These are phyloP conservation scores for Ursus arctos DNA, from an alignment of 2,113 vertebrate genomes.

Conservation along the genomic window DNA sequence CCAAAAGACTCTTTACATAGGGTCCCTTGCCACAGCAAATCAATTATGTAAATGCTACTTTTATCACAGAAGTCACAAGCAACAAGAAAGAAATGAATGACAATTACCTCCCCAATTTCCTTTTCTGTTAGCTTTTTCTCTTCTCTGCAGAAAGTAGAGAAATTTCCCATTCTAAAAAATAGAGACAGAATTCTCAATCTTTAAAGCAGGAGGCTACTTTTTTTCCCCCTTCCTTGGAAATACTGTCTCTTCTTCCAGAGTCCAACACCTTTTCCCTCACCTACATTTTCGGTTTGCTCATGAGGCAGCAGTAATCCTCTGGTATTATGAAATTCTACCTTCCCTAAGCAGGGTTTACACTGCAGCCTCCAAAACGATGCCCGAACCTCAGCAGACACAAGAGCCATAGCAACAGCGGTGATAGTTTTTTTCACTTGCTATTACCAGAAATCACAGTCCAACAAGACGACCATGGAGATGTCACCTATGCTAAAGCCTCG, in stretches of 20 bases:
- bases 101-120: slow-evolving; percentile 79
- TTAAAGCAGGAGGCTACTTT: slow-evolving; percentile 69
- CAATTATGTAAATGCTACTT: slow-evolving; percentile 63
- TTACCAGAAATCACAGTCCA: slow-evolving; percentile 78
- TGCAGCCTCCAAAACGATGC: slow-evolving; percentile 72
- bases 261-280: slow-evolving; percentile 69
- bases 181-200: slow-evolving; percentile 57
- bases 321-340: slow-evolving; percentile 77
- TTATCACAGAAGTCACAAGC: slow-evolving; percentile 73
- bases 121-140: slow-evolving; percentile 75
- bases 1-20: slow-evolving; percentile 22
- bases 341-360: slow-evolving; percentile 70
- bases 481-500: slow-evolving; percentile 70
- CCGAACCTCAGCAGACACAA: slow-evolving; percentile 76
- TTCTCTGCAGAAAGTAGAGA: slow-evolving; percentile 80
- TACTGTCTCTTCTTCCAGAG: slow-evolving; percentile 68
- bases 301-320: slow-evolving; percentile 75
- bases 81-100: slow-evolving; percentile 74
- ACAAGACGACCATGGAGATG: slow-evolving; percentile 66
- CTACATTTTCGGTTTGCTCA: slow-evolving; percentile 77
- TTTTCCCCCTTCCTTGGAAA: slow-evolving; percentile 53
- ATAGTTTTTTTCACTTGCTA: slow-evolving; percentile 64
- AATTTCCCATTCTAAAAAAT: slow-evolving; percentile 80
- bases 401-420: slow-evolving; percentile 72
- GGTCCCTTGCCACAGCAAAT: slow-evolving; percentile 64